Percentiles rank a stretch among this genome's conserved stretches.
These are phyloP conservation scores for Pristiophorus japonicus DNA, from an alignment of 2,113 vertebrate species.

Conservation along the genomic window DNA sequence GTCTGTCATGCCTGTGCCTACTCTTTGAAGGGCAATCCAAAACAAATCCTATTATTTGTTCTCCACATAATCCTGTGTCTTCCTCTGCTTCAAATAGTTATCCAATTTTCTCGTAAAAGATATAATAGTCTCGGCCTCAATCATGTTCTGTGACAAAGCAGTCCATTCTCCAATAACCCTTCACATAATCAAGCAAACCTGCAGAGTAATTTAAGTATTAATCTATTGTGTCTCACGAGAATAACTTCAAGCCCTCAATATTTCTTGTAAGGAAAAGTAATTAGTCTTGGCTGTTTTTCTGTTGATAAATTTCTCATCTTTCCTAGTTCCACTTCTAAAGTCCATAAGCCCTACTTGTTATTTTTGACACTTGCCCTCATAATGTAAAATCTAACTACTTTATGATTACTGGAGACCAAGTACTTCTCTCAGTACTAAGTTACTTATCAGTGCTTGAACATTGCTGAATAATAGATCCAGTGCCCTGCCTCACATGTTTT, in stretches of 20 bases:
- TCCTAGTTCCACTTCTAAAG: not conserved
- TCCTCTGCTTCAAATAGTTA: not conserved
- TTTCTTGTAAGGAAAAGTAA: not conserved
- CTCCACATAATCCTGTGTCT: not conserved
- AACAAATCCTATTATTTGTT: not conserved
- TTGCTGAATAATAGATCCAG: not conserved
- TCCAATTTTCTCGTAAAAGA: not conserved
- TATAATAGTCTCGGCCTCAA: not conserved
- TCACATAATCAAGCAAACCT: not conserved
- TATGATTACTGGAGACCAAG: not conserved
- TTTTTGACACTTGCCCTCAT: conserved; percentile 5
- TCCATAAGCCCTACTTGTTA: not conserved
- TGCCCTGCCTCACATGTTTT: not conserved
- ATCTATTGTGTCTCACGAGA: not conserved
- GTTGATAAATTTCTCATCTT: not conserved
- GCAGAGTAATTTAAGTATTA: not conserved
- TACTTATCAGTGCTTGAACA: not conserved
- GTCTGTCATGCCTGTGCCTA: not conserved
- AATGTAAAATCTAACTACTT: not conserved
- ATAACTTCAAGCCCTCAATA: not conserved
- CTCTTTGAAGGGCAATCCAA: not conserved
- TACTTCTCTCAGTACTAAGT: not conserved
- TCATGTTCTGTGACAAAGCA: not conserved
- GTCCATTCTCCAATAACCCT: not conserved
- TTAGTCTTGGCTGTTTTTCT: not conserved